phyloP scores from a whole-genome alignment of 2,113 vertebrate genomes.

The Tachysurus vachellii region DNA sequence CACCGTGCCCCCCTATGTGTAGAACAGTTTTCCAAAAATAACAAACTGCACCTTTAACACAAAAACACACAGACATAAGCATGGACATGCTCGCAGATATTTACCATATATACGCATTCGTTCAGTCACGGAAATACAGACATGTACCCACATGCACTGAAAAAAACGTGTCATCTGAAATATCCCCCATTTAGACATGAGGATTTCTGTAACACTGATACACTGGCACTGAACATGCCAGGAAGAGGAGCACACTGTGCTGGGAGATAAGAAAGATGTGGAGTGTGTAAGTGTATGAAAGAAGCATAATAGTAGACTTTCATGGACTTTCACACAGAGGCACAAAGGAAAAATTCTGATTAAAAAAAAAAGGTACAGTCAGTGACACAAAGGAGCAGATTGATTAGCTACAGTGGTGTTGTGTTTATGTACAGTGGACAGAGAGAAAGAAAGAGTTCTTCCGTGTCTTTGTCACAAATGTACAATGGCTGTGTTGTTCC shows the following conservation, averaged over 20 bases:
- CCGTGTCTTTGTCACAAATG: constrained; percentile 35
- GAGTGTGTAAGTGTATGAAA: constrained; percentile 6
- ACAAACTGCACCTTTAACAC: neutral
- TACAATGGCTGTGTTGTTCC: constrained; percentile 36
- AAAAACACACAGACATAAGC: neutral
- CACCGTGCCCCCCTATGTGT: too few species aligned
- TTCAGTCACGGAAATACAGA: neutral
- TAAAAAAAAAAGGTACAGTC: neutral
- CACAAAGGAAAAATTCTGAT: constrained; percentile 15
- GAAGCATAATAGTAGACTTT: neutral
- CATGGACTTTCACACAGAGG: neutral
- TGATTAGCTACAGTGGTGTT: neutral
- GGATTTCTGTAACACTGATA: constrained; percentile 73
- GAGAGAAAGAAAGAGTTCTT: constrained; percentile 21
- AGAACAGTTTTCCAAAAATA: neutral
- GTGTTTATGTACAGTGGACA: constrained; percentile 12
- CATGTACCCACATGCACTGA: constrained; percentile 1
- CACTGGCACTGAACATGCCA: constrained; percentile 61
- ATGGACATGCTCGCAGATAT: neutral
- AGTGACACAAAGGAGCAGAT: constrained; percentile 21
- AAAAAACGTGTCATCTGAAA: constrained; percentile 58
- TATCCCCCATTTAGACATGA: constrained; percentile 59
- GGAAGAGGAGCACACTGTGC: constrained; percentile 27
- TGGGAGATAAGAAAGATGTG: neutral
- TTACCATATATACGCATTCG: neutral